Evolutionary conservation across 1,140 invertebrate genomes (phyloP).

Genomic region (Pteromalus puparum): DNA sequence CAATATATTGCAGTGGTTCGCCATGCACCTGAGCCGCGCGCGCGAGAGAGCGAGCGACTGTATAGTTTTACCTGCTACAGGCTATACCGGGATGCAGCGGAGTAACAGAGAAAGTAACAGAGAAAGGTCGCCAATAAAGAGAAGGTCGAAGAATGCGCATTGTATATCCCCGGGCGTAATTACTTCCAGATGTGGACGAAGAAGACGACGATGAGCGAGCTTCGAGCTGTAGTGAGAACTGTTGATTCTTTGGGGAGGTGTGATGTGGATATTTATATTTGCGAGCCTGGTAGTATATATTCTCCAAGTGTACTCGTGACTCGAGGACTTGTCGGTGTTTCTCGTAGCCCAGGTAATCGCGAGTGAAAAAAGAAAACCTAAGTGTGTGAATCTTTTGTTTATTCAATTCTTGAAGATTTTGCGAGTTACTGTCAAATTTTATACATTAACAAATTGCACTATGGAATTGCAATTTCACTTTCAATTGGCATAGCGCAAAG

Average conservation of each 20-base stretch:
- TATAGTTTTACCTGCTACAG: conserved; percentile 25
- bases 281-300: background rate
- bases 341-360: no score
- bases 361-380: no score
- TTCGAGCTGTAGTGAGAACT: background rate
- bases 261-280: no score
- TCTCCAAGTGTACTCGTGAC: background rate
- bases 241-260: background rate
- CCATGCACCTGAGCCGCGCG: conserved; percentile 48
- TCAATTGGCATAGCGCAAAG: no score
- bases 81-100: background rate
- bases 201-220: conserved; percentile 2
- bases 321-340: no score
- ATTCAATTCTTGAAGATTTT: no score
- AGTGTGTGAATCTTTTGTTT: no score
- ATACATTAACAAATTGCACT: no score
- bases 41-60: conserved; percentile 3
- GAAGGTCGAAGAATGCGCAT: conserved; percentile 28
- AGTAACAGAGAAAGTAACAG: conserved; percentile 17
- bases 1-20: background rate
- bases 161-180: conserved; percentile 20
- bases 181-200: conserved; percentile 46
- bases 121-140: conserved; percentile 11
- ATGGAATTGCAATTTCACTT: no score
- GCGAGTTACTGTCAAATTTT: no score